phyloP scores from a whole-genome alignment of 1,140 invertebrate species.

The Dysdera silvatica region DNA sequence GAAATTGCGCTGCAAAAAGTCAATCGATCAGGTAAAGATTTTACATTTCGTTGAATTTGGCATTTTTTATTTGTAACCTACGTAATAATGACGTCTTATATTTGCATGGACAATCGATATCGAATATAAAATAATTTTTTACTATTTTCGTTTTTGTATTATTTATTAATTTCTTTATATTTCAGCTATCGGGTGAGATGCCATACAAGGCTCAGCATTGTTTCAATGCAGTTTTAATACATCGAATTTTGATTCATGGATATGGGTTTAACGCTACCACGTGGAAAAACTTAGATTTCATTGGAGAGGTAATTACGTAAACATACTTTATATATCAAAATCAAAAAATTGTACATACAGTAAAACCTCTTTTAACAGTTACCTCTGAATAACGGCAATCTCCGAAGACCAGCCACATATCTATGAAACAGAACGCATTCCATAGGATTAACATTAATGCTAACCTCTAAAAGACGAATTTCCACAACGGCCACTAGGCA shows the following conservation, averaged over 20 bases:
- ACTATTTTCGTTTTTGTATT: too few species aligned
- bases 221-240: conserved; percentile 14
- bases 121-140: too few species aligned
- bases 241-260: conserved; percentile 9
- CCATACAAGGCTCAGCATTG: conserved; percentile 2
- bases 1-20: conserved; percentile 11
- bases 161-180: too few species aligned
- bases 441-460: too few species aligned
- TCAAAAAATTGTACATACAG: neutral
- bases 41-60: neutral
- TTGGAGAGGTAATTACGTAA: conserved; percentile 11
- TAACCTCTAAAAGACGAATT: too few species aligned
- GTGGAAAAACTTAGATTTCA: conserved; percentile 19
- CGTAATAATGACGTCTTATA: neutral
- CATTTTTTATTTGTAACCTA: neutral
- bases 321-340: neutral
- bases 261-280: conserved; percentile 11
- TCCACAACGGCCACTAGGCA: too few species aligned
- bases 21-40: neutral
- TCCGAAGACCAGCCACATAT: too few species aligned
- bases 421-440: too few species aligned
- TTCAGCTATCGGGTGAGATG: too few species aligned
- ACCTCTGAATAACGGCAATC: too few species aligned
- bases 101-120: too few species aligned
- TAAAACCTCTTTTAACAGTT: too few species aligned